Evolutionary conservation across 2,113 vertebrate species (phyloP).

Genomic region (Dipodomys spectabilis): DNA sequence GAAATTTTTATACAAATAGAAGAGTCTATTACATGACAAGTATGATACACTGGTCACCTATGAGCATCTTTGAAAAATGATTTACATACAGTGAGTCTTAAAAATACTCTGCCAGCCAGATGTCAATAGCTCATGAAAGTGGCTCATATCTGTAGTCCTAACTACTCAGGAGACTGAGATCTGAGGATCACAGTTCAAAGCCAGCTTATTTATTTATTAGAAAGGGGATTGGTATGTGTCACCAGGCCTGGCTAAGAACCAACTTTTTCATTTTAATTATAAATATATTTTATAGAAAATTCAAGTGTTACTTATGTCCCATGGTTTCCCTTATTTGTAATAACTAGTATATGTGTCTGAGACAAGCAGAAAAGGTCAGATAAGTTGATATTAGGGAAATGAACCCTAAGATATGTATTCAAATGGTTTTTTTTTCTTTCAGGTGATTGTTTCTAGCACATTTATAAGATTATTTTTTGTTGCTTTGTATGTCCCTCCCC

Average conservation of each 20-base stretch:
- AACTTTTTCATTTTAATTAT: not conserved
- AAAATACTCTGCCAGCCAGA: not conserved
- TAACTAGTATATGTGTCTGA: too few species aligned
- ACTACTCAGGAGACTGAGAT: too few species aligned
- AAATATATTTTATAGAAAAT: conserved; percentile 6
- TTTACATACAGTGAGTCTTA: not conserved
- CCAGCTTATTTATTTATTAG: not conserved
- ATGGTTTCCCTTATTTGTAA: too few species aligned
- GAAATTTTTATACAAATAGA: conserved; percentile 55
- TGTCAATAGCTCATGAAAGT: too few species aligned
- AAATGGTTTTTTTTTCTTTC: too few species aligned
- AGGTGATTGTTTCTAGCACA: too few species aligned
- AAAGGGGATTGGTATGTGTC: not conserved
- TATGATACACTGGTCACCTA: conserved; percentile 2
- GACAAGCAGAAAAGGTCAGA: too few species aligned
- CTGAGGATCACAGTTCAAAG: not conserved
- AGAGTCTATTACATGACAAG: not conserved
- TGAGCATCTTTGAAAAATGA: not conserved
- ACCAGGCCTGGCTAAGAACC: not conserved
- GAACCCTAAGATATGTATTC: too few species aligned
- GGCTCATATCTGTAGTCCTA: too few species aligned
- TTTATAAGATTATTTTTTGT: too few species aligned
- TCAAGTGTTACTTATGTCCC: not conserved
- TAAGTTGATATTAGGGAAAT: too few species aligned
- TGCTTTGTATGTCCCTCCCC: too few species aligned